Conservation (phyloP, 2,113 vertebrate species). For the Oryzias javanicus region DNA sequence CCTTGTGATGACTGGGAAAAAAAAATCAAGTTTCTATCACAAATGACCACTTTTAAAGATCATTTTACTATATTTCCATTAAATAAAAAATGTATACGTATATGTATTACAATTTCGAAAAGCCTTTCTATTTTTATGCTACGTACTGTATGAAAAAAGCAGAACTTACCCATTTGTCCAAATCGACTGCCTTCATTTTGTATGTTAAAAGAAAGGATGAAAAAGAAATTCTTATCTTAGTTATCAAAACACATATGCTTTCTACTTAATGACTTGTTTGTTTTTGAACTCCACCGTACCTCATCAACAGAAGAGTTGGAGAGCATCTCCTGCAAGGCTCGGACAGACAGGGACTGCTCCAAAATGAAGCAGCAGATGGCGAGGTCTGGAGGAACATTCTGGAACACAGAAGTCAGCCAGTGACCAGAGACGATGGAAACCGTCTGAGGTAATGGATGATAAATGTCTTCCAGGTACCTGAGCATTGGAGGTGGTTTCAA, state of each 20-base stretch:
- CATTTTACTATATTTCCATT: no score
- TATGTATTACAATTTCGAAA: no score
- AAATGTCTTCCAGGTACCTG: conserved; percentile 74
- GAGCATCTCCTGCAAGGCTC: conserved; percentile 89
- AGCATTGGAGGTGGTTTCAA: conserved; percentile 90
- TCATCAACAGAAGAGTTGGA: conserved; percentile 83
- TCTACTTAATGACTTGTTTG: not conserved
- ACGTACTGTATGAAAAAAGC: not conserved
- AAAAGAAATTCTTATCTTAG: conserved; percentile 21
- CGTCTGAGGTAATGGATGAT: not conserved
- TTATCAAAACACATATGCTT: conserved; percentile 2
- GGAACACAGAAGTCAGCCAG: conserved; percentile 24
- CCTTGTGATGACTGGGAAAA: conserved; percentile 86
- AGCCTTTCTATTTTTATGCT: no score
- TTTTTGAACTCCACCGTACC: conserved; percentile 41
- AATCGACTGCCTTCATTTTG: conserved; percentile 73
- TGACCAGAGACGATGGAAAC: not conserved
- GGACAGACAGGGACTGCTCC: conserved; percentile 91
- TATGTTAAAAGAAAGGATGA: conserved; percentile 16
- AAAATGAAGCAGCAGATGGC: conserved; percentile 89
- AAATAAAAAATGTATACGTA: no score
- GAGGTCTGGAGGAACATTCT: conserved; percentile 91
- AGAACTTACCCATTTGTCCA: conserved; percentile 82
- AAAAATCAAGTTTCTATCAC: not conserved
- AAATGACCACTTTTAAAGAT: no score